phyloP scores from a whole-genome alignment of 2,113 vertebrate genomes.

The Tichodroma muraria region DNA sequence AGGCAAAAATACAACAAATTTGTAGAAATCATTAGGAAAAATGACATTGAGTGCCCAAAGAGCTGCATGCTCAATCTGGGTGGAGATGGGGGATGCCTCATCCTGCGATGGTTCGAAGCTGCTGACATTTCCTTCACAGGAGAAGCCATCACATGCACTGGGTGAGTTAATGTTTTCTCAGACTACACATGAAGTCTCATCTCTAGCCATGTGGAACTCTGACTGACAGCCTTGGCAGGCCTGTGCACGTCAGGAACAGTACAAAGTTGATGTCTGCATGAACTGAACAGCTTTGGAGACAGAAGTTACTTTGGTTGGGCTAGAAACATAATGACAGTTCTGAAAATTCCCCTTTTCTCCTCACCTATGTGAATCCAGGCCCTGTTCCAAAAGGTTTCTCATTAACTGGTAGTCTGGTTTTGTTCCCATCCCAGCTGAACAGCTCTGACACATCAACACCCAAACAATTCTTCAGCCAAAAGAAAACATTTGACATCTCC shows the following conservation, averaged over 20 bases:
- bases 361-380: not conserved
- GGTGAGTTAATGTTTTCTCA: not conserved
- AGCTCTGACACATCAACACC: not conserved
- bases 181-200: not conserved
- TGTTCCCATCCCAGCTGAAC: not conserved
- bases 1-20: not conserved
- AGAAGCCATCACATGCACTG: not conserved
- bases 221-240: not conserved
- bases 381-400: not conserved
- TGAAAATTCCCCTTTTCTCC: not conserved
- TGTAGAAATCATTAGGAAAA: not conserved
- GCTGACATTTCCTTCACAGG: not conserved
- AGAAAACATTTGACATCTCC: not conserved
- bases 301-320: not conserved
- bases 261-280: not conserved
- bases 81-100: not conserved
- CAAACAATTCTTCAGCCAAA: constrained; percentile 8
- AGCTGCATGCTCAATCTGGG: not conserved
- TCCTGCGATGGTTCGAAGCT: not conserved
- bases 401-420: not conserved
- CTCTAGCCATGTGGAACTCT: not conserved
- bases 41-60: not conserved
- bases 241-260: not conserved
- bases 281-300: not conserved
- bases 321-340: not conserved